Evolutionary conservation across 2,888 invertebrate genomes (phyloP).

Genomic region (Pseudoips prasinana): DNA sequence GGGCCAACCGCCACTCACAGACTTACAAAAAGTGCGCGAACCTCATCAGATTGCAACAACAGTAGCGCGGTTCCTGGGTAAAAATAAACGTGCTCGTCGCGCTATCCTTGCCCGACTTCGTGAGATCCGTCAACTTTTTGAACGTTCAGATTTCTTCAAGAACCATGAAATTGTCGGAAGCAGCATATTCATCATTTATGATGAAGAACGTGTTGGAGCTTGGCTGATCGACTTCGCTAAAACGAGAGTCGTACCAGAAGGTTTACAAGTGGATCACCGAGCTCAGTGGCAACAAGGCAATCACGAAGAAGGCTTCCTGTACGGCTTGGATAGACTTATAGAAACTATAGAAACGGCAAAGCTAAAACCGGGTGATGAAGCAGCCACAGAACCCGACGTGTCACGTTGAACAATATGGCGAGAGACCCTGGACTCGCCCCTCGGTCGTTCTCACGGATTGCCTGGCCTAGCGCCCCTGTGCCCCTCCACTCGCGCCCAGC

Average conservation of each 20-base stretch:
- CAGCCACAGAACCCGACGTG: constrained; percentile 64
- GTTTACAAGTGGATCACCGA: constrained; percentile 88
- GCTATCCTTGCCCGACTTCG: constrained; percentile 88
- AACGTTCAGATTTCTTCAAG: constrained; percentile 92
- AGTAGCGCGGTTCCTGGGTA: constrained; percentile 88
- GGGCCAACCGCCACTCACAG: constrained; percentile 91
- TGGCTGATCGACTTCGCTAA: constrained; percentile 99
- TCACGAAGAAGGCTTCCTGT: constrained; percentile 97
- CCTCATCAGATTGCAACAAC: constrained; percentile 88
- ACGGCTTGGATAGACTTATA: constrained; percentile 95
- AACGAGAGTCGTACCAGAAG: constrained; percentile 88
- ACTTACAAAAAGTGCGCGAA: constrained; percentile 93
- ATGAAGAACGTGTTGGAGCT: constrained; percentile 92
- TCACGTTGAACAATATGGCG: constrained; percentile 66
- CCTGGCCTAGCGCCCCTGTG: constrained; percentile 50
- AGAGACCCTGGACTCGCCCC: constrained; percentile 67
- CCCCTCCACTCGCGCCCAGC: constrained; percentile 44
- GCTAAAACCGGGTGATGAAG: constrained; percentile 43
- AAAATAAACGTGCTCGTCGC: constrained; percentile 84
- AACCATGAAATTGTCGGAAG: constrained; percentile 96
- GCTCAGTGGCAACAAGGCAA: constrained; percentile 95
- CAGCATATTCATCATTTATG: constrained; percentile 96
- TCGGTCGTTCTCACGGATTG: constrained; percentile 56
- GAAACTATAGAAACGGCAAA: constrained; percentile 78
- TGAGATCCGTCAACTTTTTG: constrained; percentile 89